A percentile compares a stretch with the other conserved stretches of the same genome.
Evolutionary conservation across 1,140 invertebrate species (phyloP).

Genomic region (Papilio glaucus): DNA sequence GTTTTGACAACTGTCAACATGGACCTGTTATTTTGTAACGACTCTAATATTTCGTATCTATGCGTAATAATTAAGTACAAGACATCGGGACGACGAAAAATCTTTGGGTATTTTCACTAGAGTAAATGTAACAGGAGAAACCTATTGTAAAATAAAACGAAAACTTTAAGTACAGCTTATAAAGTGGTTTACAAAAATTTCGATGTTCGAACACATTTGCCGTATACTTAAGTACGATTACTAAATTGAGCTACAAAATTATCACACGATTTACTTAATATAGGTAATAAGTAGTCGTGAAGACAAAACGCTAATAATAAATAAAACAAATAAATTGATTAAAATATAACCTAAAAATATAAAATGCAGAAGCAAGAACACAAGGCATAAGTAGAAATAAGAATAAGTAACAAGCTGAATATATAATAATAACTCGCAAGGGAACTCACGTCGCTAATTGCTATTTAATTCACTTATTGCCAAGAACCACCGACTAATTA

Average conservation of each 20-base stretch:
- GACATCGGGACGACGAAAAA: slow-evolving; percentile 13
- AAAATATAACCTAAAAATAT: slow-evolving; percentile 53
- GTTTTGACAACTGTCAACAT: slow-evolving; percentile 3
- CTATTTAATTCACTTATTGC: slow-evolving; percentile 47
- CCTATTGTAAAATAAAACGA: neutral
- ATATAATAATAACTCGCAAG: slow-evolving; percentile 46
- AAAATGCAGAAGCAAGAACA: slow-evolving; percentile 71
- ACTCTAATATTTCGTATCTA: neutral
- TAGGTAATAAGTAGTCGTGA: slow-evolving; percentile 65
- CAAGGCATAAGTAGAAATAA: slow-evolving; percentile 50
- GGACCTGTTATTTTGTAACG: neutral
- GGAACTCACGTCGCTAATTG: slow-evolving; percentile 73
- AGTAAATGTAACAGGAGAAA: slow-evolving; percentile 9
- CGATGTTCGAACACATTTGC: slow-evolving; percentile 59
- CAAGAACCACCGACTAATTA: neutral
- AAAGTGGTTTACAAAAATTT: slow-evolving; percentile 47
- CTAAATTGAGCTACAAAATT: slow-evolving; percentile 75
- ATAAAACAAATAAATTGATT: slow-evolving; percentile 55
- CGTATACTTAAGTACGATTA: slow-evolving; percentile 66
- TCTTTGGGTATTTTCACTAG: slow-evolving; percentile 32
- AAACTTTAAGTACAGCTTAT: slow-evolving; percentile 39
- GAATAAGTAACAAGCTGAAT: slow-evolving; percentile 53
- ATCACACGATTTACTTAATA: slow-evolving; percentile 67
- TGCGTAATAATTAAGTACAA: slow-evolving; percentile 28
- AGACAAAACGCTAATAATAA: slow-evolving; percentile 59